Conservation (phyloP, 2,113 vertebrate species). For the Petaurus breviceps region DNA sequence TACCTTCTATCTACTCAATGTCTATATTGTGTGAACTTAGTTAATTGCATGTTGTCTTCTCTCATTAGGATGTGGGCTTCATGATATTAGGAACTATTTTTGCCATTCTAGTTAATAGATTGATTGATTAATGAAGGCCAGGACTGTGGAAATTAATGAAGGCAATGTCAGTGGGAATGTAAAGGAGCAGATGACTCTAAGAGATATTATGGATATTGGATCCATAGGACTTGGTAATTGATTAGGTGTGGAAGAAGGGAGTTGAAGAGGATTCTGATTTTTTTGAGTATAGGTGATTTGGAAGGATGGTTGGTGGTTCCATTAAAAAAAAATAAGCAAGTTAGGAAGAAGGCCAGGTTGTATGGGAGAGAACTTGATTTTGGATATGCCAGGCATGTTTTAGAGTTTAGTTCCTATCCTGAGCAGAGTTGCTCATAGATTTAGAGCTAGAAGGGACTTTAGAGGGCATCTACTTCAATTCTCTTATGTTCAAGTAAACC, state of each 20-base stretch:
- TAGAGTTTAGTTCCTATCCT: not conserved
- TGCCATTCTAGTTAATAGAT: not conserved
- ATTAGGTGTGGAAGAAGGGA: not conserved
- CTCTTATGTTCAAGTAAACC: not conserved
- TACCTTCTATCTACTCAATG: no score
- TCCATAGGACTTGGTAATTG: not conserved
- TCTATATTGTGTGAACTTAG: not conserved
- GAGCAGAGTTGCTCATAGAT: not conserved
- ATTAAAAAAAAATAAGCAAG: not conserved
- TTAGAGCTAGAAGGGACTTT: not conserved
- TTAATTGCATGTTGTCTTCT: not conserved
- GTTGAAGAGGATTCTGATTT: not conserved
- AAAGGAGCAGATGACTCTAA: not conserved
- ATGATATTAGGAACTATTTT: not conserved
- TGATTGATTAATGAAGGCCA: not conserved
- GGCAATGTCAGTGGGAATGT: not conserved
- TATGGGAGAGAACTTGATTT: not conserved
- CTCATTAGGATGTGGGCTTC: not conserved
- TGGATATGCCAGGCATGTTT: not conserved
- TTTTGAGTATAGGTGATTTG: not conserved
- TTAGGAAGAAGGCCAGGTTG: not conserved
- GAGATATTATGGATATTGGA: not conserved
- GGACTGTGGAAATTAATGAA: not conserved
- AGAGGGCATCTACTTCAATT: not conserved
- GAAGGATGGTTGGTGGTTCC: not conserved